phyloP scores from a whole-genome alignment of 2,113 vertebrate genomes.

The Xenus cinereus region DNA sequence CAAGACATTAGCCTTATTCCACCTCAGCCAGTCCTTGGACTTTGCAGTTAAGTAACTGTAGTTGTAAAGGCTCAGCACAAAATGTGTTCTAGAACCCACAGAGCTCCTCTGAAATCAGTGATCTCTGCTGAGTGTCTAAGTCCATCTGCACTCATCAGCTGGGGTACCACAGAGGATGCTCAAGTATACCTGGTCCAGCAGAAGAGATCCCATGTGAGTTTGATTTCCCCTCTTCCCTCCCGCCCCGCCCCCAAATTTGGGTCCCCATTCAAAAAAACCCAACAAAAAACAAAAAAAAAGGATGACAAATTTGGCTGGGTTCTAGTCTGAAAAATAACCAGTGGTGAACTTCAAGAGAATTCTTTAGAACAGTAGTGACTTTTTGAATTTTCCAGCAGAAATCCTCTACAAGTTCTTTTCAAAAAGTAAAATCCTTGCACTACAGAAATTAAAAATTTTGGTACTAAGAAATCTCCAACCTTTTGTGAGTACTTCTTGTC shows the following conservation, averaged over 20 bases:
- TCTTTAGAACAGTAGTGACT: neutral
- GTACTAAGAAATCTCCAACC: neutral
- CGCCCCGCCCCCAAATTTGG: neutral
- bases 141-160: neutral
- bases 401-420: neutral
- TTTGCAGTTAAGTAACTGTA: neutral
- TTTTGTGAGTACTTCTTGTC: conserved; percentile 5
- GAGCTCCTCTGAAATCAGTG: neutral
- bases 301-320: neutral
- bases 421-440: neutral
- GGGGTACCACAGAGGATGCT: neutral
- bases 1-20: neutral
- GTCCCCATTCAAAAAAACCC: neutral
- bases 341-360: neutral
- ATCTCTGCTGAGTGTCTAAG: neutral
- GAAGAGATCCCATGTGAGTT: neutral
- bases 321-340: neutral
- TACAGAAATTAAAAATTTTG: neutral
- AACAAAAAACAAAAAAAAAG: neutral
- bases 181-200: neutral
- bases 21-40: neutral
- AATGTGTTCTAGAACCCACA: neutral
- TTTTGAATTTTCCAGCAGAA: neutral
- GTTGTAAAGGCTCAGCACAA: neutral
- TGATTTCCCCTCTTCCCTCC: neutral